Evolutionary conservation across 2,113 vertebrate species (phyloP).

Genomic region (Fulica atra): DNA sequence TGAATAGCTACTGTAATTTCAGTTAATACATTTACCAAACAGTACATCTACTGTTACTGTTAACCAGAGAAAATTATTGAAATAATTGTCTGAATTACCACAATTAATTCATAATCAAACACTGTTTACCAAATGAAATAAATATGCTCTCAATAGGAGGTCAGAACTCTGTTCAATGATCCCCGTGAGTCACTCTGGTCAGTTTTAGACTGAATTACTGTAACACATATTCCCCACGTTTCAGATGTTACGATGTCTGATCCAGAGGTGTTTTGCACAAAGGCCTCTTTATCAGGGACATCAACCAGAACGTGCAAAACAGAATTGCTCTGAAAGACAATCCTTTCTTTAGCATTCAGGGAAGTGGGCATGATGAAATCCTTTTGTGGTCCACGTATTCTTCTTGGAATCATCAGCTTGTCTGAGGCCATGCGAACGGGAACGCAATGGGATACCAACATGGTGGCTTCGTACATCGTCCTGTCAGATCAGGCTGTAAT

Average conservation of each 20-base stretch:
- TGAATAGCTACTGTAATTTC: slow-evolving; percentile 18
- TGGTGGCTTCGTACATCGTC: not conserved
- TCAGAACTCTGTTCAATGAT: not conserved
- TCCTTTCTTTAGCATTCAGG: not conserved
- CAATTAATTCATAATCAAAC: slow-evolving; percentile 32
- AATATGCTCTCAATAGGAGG: not conserved
- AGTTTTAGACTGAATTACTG: not conserved
- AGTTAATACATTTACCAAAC: slow-evolving; percentile 37
- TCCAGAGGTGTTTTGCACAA: not conserved
- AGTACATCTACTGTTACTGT: slow-evolving; percentile 17
- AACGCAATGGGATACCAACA: not conserved
- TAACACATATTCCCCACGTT: not conserved
- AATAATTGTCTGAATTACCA: slow-evolving; percentile 39
- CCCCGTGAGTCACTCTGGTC: not conserved
- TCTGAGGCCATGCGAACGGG: not conserved
- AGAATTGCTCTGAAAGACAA: not conserved
- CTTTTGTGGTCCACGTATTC: rapidly evolving
- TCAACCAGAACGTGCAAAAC: not conserved
- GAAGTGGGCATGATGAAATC: not conserved
- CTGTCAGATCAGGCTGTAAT: not conserved
- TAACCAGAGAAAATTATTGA: slow-evolving; percentile 18
- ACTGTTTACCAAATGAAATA: not conserved
- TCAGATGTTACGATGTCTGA: not conserved
- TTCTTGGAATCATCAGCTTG: not conserved
- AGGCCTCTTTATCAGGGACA: not conserved